Conservation (phyloP, 1,140 invertebrate species). For the Drosophila nannoptera region DNA sequence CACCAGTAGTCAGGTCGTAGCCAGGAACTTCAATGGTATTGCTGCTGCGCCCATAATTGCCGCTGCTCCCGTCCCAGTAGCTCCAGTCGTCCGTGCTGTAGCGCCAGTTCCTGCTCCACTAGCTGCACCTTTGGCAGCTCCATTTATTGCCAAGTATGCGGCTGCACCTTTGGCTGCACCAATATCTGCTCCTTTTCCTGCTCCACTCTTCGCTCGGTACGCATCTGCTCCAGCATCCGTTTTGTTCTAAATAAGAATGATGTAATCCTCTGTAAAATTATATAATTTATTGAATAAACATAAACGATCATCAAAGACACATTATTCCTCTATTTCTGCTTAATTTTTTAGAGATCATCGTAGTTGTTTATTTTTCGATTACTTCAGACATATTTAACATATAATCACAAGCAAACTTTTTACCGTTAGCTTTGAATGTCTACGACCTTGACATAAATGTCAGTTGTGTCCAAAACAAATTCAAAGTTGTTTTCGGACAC, state of each 20-base stretch:
- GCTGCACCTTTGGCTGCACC: constrained; percentile 31
- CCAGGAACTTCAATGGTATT: constrained; percentile 79
- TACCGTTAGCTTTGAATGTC: constrained; percentile 12
- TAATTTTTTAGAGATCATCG: no score
- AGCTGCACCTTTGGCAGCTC: constrained; percentile 19
- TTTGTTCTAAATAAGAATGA: constrained; percentile 15
- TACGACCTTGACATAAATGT: constrained; percentile 37
- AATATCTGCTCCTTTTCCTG: constrained; percentile 7
- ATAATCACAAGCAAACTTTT: constrained; percentile 2
- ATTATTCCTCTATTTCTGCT: no score
- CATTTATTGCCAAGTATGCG: constrained; percentile 24
- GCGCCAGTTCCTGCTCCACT: constrained; percentile 22
- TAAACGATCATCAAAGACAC: background rate
- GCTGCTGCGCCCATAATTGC: constrained; percentile 62
- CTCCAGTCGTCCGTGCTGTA: constrained; percentile 10
- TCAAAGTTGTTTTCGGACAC: constrained; percentile 27
- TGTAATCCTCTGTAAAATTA: constrained; percentile 26
- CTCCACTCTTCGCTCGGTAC: background rate
- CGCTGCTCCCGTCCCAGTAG: constrained; percentile 47
- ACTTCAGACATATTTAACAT: background rate
- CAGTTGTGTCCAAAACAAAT: constrained; percentile 27
- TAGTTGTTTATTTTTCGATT: background rate
- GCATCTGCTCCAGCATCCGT: constrained; percentile 31
- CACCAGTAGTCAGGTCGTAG: constrained; percentile 79
- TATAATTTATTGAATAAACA: background rate